These are phyloP conservation scores for Pteropus rufus DNA, from an alignment of 2,797 vertebrate genomes.

Conservation along the genomic window DNA sequence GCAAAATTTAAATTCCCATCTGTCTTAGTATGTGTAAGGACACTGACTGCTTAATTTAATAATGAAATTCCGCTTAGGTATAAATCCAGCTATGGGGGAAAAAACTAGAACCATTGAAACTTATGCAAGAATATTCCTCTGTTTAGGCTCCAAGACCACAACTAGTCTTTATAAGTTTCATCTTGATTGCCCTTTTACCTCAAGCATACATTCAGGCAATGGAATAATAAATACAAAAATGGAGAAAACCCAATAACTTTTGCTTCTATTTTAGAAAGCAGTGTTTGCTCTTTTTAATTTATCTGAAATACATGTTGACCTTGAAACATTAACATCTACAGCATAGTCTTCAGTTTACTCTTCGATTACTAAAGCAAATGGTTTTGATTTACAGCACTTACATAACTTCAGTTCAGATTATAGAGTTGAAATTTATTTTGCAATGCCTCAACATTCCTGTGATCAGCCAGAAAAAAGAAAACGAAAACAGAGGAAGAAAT, in stretches of 20 bases:
- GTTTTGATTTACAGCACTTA: neutral
- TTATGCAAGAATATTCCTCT: neutral
- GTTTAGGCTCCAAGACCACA: neutral
- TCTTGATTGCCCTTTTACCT: neutral
- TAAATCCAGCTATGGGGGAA: neutral
- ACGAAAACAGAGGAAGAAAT: neutral
- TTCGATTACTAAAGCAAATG: neutral
- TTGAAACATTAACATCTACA: neutral
- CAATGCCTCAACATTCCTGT: neutral
- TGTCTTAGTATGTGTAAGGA: neutral
- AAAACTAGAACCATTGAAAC: neutral
- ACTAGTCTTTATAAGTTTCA: neutral
- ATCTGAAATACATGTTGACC: neutral
- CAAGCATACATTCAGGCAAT: neutral
- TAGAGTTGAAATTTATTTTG: neutral
- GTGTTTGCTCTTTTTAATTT: neutral
- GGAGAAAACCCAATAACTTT: neutral
- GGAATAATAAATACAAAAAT: neutral
- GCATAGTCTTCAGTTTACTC: neutral
- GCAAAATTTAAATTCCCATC: constrained; percentile 13
- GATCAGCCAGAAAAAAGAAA: neutral
- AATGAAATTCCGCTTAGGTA: neutral
- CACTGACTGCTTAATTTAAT: neutral
- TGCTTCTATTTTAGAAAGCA: neutral
- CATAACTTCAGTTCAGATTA: neutral